A percentile compares a stretch with the other conserved stretches of the same genome.
phyloP scores from a whole-genome alignment of 1,140 invertebrate genomes.

The Drosophila watanabei region DNA sequence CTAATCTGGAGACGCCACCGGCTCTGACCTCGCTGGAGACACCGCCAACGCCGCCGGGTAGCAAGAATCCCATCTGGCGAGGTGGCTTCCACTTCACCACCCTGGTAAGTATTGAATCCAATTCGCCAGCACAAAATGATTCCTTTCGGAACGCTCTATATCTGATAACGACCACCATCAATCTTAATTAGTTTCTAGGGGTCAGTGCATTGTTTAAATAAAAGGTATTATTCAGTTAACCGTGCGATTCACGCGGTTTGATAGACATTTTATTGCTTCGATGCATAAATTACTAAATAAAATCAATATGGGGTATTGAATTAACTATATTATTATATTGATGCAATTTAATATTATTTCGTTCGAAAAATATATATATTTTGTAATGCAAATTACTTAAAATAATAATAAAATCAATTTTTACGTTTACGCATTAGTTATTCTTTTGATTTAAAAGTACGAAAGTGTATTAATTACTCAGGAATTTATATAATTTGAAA shows the following conservation, averaged over 20 bases:
- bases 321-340: no score
- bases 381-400: no score
- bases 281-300: not conserved
- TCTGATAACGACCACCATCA: slow-evolving; percentile 18
- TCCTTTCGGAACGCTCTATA: slow-evolving; percentile 3
- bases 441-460: no score
- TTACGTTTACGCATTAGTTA: no score
- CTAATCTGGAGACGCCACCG: slow-evolving; percentile 12
- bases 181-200: slow-evolving; percentile 26
- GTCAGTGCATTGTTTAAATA: not conserved
- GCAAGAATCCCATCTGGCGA: slow-evolving; percentile 10
- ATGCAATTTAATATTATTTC: no score
- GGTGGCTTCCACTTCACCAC: slow-evolving; percentile 38
- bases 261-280: not conserved
- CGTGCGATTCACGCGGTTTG: not conserved
- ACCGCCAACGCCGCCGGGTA: slow-evolving; percentile 33
- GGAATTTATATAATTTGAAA: no score
- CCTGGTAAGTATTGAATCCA: slow-evolving; percentile 24
- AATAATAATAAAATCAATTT: no score
- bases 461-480: no score
- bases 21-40: slow-evolving; percentile 36
- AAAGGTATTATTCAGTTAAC: not conserved
- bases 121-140: slow-evolving; percentile 25
- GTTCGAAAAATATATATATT: no score
- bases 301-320: not conserved